phyloP scores from a whole-genome alignment of 2,888 invertebrate genomes.

The Leuctra nigra region DNA sequence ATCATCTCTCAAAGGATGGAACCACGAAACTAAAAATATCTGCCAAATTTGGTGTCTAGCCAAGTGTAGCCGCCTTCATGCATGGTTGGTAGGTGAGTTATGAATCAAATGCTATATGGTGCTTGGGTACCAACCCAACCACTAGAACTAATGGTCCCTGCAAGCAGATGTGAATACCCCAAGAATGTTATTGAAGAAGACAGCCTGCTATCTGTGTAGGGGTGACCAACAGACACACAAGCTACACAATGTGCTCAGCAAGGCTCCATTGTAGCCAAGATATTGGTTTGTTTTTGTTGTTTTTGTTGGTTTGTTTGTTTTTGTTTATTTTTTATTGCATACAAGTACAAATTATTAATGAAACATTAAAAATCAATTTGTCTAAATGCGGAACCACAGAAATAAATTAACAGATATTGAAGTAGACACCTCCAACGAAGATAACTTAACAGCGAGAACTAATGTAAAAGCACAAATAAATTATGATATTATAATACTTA shows the following conservation, averaged over 20 bases:
- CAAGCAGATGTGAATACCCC: too few species aligned
- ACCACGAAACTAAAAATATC: constrained; percentile 3
- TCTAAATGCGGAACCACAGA: constrained; percentile 5
- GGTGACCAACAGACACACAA: background rate
- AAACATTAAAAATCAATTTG: constrained; percentile 7
- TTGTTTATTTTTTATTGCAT: constrained; percentile 30
- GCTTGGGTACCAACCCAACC: background rate
- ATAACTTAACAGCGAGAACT: background rate
- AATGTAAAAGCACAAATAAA: constrained; percentile 6
- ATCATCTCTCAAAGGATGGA: too few species aligned
- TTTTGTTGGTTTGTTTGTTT: constrained; percentile 32
- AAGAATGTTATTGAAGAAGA: background rate
- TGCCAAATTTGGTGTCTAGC: constrained; percentile 4
- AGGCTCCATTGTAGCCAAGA: constrained; percentile 13
- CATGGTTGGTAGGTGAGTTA: background rate
- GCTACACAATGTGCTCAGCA: background rate
- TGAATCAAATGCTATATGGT: background rate
- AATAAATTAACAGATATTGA: background rate
- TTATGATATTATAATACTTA: background rate
- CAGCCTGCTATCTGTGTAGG: background rate
- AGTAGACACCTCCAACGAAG: background rate
- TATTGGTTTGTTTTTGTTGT: constrained; percentile 26
- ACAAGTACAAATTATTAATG: constrained; percentile 22
- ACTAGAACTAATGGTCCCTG: too few species aligned
- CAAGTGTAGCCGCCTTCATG: background rate